These are phyloP conservation scores for Enhydra lutris DNA, from an alignment of 2,113 vertebrate species.

Conservation along the genomic window DNA sequence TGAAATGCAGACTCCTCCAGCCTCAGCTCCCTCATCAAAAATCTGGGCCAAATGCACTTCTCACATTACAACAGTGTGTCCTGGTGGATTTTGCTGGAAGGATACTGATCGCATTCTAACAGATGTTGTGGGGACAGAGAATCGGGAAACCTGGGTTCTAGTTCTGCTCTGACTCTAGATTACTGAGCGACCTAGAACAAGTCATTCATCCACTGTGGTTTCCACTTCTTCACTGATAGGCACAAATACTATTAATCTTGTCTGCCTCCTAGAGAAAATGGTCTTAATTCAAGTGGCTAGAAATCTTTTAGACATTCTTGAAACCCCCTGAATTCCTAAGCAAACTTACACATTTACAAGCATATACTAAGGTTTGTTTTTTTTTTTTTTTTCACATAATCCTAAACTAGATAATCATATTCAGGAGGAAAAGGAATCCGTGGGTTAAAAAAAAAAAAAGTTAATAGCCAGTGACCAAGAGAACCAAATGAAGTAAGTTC, in stretches of 20 bases:
- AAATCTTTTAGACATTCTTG: not conserved
- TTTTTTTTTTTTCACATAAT: not conserved
- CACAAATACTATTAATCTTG: not conserved
- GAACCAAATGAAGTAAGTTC: not conserved
- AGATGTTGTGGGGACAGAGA: not conserved
- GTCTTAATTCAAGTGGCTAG: not conserved
- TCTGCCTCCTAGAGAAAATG: not conserved
- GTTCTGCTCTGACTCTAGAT: not conserved
- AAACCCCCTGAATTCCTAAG: not conserved
- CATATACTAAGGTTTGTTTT: not conserved
- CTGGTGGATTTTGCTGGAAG: not conserved
- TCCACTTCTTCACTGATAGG: not conserved
- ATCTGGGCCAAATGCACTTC: not conserved
- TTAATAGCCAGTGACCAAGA: not conserved
- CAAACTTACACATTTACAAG: not conserved
- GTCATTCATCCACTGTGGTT: not conserved
- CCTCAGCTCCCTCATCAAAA: slow-evolving; percentile 6
- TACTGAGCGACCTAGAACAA: not conserved
- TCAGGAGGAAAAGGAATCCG: not conserved
- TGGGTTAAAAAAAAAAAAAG: not conserved
- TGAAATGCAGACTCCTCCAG: not conserved
- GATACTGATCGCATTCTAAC: not conserved
- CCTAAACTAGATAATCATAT: not conserved
- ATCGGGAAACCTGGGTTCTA: not conserved
- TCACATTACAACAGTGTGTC: not conserved